A percentile compares a stretch with the other conserved stretches of the same genome.
Conservation (phyloP, 1,140 invertebrate species). For the Ganaspis sp. region DNA sequence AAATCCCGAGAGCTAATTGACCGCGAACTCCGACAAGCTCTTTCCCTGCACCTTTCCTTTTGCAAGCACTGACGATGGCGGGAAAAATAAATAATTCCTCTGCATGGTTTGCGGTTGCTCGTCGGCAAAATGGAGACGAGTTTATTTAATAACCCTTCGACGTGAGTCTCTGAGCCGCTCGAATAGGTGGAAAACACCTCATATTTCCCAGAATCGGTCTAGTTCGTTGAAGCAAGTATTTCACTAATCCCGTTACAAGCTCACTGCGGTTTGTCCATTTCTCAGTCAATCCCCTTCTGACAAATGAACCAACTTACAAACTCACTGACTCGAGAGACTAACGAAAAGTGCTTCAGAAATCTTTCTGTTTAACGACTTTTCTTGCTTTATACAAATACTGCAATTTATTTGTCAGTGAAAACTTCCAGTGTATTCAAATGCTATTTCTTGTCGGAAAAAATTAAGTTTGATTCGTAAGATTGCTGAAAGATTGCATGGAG, state of each 20-base stretch:
- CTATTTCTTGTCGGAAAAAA: too few species aligned
- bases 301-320: conserved; percentile 4
- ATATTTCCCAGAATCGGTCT: conserved; percentile 9
- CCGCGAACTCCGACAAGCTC: conserved; percentile 55
- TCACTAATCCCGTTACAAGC: not conserved
- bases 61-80: conserved; percentile 39
- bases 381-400: too few species aligned
- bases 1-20: conserved; percentile 66
- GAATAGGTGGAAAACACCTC: conserved; percentile 4
- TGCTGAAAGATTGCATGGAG: too few species aligned
- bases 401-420: too few species aligned
- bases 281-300: conserved; percentile 13
- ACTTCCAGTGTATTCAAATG: too few species aligned
- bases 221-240: conserved; percentile 24
- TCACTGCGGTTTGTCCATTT: conserved; percentile 14
- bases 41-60: conserved; percentile 38
- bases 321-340: not conserved
- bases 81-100: conserved; percentile 63
- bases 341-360: not conserved
- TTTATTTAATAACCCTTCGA: conserved; percentile 56
- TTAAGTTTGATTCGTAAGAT: too few species aligned
- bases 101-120: conserved; percentile 25
- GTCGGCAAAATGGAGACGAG: conserved; percentile 44
- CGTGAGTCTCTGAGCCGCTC: not conserved
- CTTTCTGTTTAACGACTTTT: too few species aligned